phyloP scores from a whole-genome alignment of 2,797 vertebrate species.

The Potorous gilbertii region DNA sequence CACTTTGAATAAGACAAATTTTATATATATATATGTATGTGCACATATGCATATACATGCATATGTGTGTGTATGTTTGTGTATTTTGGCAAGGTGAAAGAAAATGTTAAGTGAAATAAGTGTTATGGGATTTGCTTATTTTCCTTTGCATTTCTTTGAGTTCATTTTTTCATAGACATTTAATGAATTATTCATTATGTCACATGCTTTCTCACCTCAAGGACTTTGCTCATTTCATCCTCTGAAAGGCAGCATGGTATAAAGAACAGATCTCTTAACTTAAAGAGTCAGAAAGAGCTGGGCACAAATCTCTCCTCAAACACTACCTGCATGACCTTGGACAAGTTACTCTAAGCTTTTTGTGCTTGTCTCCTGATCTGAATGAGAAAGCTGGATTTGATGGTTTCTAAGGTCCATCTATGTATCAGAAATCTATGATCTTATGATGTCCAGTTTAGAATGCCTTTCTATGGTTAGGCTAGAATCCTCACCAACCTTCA shows the following conservation, averaged over 20 bases:
- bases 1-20: background rate
- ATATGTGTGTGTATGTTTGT: background rate
- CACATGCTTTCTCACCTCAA: background rate
- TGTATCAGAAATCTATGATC: background rate
- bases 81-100: background rate
- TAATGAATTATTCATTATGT: background rate
- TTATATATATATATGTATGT: background rate
- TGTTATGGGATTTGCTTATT: background rate
- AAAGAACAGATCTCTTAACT: background rate
- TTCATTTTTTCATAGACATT: constrained; percentile 1
- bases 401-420: background rate
- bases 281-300: background rate
- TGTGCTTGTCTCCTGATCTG: background rate
- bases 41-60: background rate
- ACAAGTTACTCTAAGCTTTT: background rate
- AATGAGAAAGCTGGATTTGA: background rate
- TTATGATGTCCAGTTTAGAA: background rate
- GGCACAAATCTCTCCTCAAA: background rate
- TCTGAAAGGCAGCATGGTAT: background rate
- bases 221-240: background rate
- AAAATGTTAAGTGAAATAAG: background rate
- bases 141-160: constrained; percentile 23
- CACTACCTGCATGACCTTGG: background rate
- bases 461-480: background rate
- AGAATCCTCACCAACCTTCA: background rate